phyloP scores from a whole-genome alignment of 1,140 invertebrate genomes.

The Cephus cinctus region DNA sequence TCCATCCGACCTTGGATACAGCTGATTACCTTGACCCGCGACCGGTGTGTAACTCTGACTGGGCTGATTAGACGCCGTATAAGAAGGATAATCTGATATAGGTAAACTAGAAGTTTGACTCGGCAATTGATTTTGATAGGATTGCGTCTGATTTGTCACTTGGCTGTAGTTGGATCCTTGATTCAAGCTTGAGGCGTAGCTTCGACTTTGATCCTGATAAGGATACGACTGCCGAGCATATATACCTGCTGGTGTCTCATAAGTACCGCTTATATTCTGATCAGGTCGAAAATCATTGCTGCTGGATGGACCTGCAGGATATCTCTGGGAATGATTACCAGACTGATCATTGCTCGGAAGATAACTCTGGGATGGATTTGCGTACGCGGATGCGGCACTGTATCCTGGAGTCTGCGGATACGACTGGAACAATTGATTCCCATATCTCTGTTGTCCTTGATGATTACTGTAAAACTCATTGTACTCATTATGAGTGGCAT shows the following conservation, averaged over 20 bases:
- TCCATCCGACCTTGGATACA: slow-evolving; percentile 27
- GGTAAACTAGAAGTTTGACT: slow-evolving; percentile 35
- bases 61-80: slow-evolving; percentile 32
- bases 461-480: slow-evolving; percentile 49
- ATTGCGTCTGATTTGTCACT: slow-evolving; percentile 25
- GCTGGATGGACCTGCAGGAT: slow-evolving; percentile 13
- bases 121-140: slow-evolving; percentile 34
- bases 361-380: slow-evolving; percentile 38
- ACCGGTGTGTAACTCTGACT: slow-evolving; percentile 33
- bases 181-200: slow-evolving; percentile 35
- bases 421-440: slow-evolving; percentile 40
- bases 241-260: slow-evolving; percentile 34
- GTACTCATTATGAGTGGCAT: slow-evolving; percentile 36
- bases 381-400: slow-evolving; percentile 28
- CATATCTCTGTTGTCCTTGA: slow-evolving; percentile 34
- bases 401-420: slow-evolving; percentile 39
- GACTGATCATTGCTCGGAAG: slow-evolving; percentile 31
- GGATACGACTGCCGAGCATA: slow-evolving; percentile 41
- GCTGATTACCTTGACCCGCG: slow-evolving; percentile 20
- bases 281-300: slow-evolving; percentile 39
- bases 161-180: slow-evolving; percentile 41
- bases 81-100: slow-evolving; percentile 40
- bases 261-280: slow-evolving; percentile 37
- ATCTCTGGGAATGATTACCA: slow-evolving; percentile 33
- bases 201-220: slow-evolving; percentile 29